Base-by-base conservation (phyloP, 2,113 vertebrate species). In the Odocoileus hemionus region DNA sequence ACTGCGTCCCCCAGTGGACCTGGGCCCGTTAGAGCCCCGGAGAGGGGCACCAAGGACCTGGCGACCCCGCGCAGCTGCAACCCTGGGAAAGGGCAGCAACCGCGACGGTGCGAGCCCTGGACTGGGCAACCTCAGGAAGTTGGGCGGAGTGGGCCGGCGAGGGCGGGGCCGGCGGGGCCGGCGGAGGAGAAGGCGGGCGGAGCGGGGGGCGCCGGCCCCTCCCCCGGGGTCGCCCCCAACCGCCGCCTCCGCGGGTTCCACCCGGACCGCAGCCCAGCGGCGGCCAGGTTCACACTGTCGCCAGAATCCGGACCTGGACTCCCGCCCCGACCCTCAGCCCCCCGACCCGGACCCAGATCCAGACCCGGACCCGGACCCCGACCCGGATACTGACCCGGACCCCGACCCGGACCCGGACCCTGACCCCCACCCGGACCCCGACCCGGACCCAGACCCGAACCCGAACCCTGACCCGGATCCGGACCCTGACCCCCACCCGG, bases 401-500 rank as follows among this genome's bases (percentile, higher is more conserved):
- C 87, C 11, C 0, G 9, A 61, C 6, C 23, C 89, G 0, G 0
- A 21, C 9, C 43, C 74, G 0, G 19, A 60, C 5, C 89, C 21
- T 0, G 7, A 33, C 3, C 45, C 7, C 0, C 16, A 54, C 16
- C 43, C 76, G 0, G 15, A 5, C 9, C 70, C 52, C 36, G 36
- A 36, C 36, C 36, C 36, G 1, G 7, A 79, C 3, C 39, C 55
- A 0, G n/a, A 55, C 15, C 86, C 23, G 0, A 47, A 88, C 9
- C n/a, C 36, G 26, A 1, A 60, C 55, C 25, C 39, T 0, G 26
- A 21, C 47, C 25, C 86, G 36, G 36, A 36, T 36, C 36, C 36
- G 36, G 36, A 36, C 36, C 36, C 36, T 36, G 36, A 36, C 36
- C 36, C 36, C 36, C 36, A 36, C 36, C 36, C 36, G 1, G 7